Evolutionary conservation across 2,888 invertebrate species (phyloP), one percentile per base, ranked within the genome.

Genomic region (Baronia brevicornis): DNA sequence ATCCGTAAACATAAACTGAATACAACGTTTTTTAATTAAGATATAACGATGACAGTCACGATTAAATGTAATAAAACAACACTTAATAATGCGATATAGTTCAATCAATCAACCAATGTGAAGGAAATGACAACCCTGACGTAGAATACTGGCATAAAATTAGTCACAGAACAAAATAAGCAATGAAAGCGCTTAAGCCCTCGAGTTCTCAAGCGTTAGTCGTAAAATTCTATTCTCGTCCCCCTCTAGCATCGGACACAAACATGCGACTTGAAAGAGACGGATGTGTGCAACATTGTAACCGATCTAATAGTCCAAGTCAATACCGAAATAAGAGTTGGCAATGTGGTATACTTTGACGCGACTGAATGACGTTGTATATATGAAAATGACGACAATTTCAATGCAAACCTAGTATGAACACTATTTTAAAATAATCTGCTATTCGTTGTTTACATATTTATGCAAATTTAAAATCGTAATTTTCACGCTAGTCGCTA

Each of bases 151-250:
- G 57, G 69, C 60, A 69, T 75, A 71, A 75, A 78, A 78, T 78
- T 78, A 77, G 78, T 77, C 70, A 61, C 61, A 67, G 57, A 45
- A 55, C 72, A 75, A 77, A 78, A 75, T 74, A 71, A 78, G 73
- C 70, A 72, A 77, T 73, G 67, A 67, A 77, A 72, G 54, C 57
- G 55, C 60, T 65, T 60, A 61, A 47, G 60, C 66, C 69, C 66
- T 66, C 51, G 51, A 48, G 66, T 72, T 64, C 73, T 63, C 65
- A 66, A 70, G 49, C 44, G 60, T 55, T 57, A 60, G 57, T 74
- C 78, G 68, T 78, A 74, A 79, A 79, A 66, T 48, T 54, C 45
- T 47, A 38, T 48, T 17, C 35, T 48, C 41, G 31, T 65, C 69
- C 50, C 57, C 46, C 36, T 69, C 62, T 31, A 32, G 23, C 58